Base-by-base conservation (phyloP, 1,140 invertebrate species). In the Achroia grisella region DNA sequence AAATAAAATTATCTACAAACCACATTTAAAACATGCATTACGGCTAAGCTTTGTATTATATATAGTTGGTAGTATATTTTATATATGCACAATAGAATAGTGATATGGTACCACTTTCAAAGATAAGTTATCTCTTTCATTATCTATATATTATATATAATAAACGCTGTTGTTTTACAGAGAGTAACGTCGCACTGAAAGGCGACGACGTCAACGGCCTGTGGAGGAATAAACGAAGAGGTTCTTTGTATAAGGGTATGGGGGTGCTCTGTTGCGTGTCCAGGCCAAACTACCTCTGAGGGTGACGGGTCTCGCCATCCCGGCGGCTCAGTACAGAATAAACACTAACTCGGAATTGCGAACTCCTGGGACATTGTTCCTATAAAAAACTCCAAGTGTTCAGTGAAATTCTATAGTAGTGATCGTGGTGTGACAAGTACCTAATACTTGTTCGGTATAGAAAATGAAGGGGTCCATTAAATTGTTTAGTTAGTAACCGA, bases 181-280 rank as follows among this genome's bases (percentile, higher is more conserved):
- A 89, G 67, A 87, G 77, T 41, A 89, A 83, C 55, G 76, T 87
- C 42, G 87, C 88, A 2, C 70, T 89, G 35, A 88, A 85, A 65
- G 86, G 86, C 12, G 87, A 89, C 44, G 89, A 90, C 48, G 78
- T 86, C 31, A 89, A 87, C 63, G 88, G 86, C 32, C 82, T 89
- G 48, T 90, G 89, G 89, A 81, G 87, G 63, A 86, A 86, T 52
- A 90, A 90, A 62, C 79, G 88, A 49, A 83, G 89, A 70, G 89
- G 88, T 60, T 90, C 89, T 8, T 73, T 90, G 51, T 90, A 89
- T 82, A 90, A 90, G 75, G 89, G 89, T 68, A 90, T 90, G 89
- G 88, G 89, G 45, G 86, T 90, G n/a, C 82, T 90, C n/a, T 90
- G 89, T 78, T 90, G 89, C 64, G 86, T 90, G 66, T 89, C 89